Evolutionary conservation across 1,140 invertebrate species (phyloP).

Genomic region (Pemphigus obesinymphae): DNA sequence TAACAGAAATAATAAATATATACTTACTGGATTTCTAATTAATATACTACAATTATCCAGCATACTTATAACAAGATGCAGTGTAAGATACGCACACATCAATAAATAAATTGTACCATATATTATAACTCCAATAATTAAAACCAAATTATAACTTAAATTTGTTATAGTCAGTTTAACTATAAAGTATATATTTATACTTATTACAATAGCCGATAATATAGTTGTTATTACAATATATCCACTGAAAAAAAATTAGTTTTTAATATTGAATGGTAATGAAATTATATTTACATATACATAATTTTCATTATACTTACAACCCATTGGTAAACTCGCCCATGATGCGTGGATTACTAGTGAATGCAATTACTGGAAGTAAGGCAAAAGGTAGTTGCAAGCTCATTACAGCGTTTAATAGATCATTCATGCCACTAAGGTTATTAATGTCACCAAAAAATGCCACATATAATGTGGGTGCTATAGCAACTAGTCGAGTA

Average conservation of each 20-base stretch:
- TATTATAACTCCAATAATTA: slow-evolving; percentile 29
- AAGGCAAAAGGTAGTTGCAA: slow-evolving; percentile 79
- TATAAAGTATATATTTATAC: slow-evolving; percentile 80
- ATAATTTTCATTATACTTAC: slow-evolving; percentile 52
- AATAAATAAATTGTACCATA: slow-evolving; percentile 45
- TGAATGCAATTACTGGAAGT: slow-evolving; percentile 83
- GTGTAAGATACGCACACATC: slow-evolving; percentile 48
- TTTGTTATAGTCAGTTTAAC: slow-evolving; percentile 48
- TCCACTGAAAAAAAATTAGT: slow-evolving; percentile 55
- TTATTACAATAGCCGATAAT: slow-evolving; percentile 68
- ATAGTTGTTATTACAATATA: slow-evolving; percentile 65
- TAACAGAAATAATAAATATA: no score
- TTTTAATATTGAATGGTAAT: no score
- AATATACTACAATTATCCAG: slow-evolving; percentile 50
- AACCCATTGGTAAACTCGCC: slow-evolving; percentile 72
- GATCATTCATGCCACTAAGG: slow-evolving; percentile 79
- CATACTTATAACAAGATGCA: slow-evolving; percentile 68
- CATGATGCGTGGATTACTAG: slow-evolving; percentile 75
- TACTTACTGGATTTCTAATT: slow-evolving; percentile 44
- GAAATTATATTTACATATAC: no score
- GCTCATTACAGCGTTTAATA: slow-evolving; percentile 84
- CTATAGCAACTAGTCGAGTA: slow-evolving; percentile 80
- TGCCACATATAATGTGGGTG: slow-evolving; percentile 80
- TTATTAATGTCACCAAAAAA: slow-evolving; percentile 69
- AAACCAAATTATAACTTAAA: not conserved